Conservation (phyloP, 2,888 invertebrate genomes). For the Miltochrista miniata region DNA sequence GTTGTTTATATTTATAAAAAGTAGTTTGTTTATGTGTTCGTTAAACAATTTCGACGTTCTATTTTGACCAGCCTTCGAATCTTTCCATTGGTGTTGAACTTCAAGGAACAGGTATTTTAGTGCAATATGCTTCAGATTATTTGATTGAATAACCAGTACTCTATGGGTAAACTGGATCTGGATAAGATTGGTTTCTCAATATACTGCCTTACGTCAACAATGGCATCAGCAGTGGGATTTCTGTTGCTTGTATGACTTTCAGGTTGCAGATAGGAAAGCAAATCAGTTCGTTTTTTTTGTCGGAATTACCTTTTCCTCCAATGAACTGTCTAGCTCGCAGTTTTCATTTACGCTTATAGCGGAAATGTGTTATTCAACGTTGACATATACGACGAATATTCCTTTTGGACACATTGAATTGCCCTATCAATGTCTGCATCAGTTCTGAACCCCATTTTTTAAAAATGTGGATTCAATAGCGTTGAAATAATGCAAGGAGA, state of each 20-base stretch:
- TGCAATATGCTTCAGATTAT: constrained; percentile 12
- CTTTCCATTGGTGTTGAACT: constrained; percentile 5
- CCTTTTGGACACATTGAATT: not conserved
- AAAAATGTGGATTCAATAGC: not conserved
- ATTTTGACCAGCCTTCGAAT: constrained; percentile 8
- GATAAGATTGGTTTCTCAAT: constrained; percentile 2
- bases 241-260: constrained; percentile 1
- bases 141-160: constrained; percentile 12
- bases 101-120: constrained; percentile 7
- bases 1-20: constrained; percentile 2
- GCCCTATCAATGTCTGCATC: not conserved
- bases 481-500: constrained; percentile 1
- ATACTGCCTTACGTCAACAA: constrained; percentile 15
- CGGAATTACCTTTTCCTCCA: constrained; percentile 1
- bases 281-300: constrained; percentile 2
- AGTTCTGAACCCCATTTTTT: not conserved
- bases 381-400: constrained; percentile 1
- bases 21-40: constrained; percentile 3
- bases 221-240: constrained; percentile 14
- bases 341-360: constrained; percentile 2
- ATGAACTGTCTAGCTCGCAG: constrained; percentile 3
- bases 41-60: constrained; percentile 8
- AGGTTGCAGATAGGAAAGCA: constrained; percentile 2
- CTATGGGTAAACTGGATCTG: not conserved
- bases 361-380: constrained; percentile 1